These are phyloP conservation scores for Thysanoteuthis rhombus DNA, from an alignment of 2,888 invertebrate genomes.

Conservation along the genomic window DNA sequence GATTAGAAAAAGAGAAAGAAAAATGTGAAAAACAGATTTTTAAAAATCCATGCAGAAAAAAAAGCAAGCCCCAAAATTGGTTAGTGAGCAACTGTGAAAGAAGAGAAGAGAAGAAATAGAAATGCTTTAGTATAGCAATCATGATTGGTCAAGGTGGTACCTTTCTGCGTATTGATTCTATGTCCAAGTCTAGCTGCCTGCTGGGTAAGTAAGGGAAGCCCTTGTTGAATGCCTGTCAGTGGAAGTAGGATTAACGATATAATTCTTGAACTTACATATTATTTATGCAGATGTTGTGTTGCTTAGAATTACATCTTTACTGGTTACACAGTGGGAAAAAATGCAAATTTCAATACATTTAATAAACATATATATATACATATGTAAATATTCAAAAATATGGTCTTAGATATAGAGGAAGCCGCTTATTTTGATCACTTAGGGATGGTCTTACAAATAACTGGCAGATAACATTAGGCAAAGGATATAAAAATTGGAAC, in stretches of 20 bases:
- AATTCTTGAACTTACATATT: not conserved
- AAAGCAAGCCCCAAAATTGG: not conserved
- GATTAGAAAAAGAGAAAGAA: not conserved
- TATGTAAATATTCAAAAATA: not conserved
- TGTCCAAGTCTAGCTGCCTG: conserved; percentile 29
- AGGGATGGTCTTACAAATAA: too few relatives aligned
- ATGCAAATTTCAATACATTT: not conserved
- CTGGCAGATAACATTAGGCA: too few relatives aligned
- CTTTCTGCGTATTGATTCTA: conserved; percentile 30
- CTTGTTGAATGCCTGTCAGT: conserved; percentile 23
- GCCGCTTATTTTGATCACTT: too few relatives aligned
- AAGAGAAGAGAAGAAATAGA: not conserved
- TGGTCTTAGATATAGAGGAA: too few relatives aligned
- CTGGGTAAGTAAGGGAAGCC: conserved; percentile 30
- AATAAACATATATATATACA: not conserved
- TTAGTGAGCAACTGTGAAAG: conserved; percentile 12
- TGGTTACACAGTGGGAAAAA: not conserved
- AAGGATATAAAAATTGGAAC: too few relatives aligned
- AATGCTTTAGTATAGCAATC: not conserved
- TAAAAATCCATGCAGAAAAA: not conserved
- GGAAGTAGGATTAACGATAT: not conserved
- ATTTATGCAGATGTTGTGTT: not conserved
- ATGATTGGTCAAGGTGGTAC: conserved; percentile 19
- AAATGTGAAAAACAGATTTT: not conserved
- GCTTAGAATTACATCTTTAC: not conserved